Base-by-base conservation (phyloP, 2,113 vertebrate genomes). In the Lophotis ruficrista region DNA sequence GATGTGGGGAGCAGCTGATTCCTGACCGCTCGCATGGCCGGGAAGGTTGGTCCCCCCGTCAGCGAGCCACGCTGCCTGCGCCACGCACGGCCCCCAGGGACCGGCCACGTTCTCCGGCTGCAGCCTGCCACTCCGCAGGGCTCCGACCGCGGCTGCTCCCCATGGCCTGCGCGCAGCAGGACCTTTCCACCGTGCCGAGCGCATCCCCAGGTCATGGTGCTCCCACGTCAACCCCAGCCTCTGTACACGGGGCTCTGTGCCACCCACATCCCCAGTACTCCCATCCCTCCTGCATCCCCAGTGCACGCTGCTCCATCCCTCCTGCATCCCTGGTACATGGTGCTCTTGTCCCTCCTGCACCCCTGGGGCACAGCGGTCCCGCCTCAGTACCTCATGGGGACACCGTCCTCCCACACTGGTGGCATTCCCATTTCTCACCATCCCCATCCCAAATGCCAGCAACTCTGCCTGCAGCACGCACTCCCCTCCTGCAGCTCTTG, bases 51-150 rank as follows among this genome's bases (percentile, higher is more conserved):
- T 53, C 20, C 62, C 54, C 53, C 47, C 0, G 2, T 57, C 90
- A 58, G 28, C 0, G 7, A 58, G 14, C 35, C 54, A 14, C 1
- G 1, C 47, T 62, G 60, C 61, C 61, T 15, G 0, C 0, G 2
- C 45, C 57, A 57, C 78, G 8, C 0, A 2, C 48, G 64, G 43
- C 9, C 47, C 51, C 18, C 0, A 1, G 24, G 50, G 12, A 37
- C 7, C 28, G 7, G 54, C 6, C 3, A 1, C 3, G 9, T 18
- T 11, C 62, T 31, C 56, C 2, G 9, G 4, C 38, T 21, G 38
- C 21, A 47, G 8, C 41, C 47, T 33, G 75, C 6, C 38, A 23
- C 41, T 31, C 31, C 5, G 31, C 25, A 10, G 53, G 45, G 38
- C 83, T 12, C 66, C 51, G 78, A 47, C 22, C 38, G 3, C 0